phyloP scores from a whole-genome alignment of 2,888 invertebrate species.

The Pheosia tremula region DNA sequence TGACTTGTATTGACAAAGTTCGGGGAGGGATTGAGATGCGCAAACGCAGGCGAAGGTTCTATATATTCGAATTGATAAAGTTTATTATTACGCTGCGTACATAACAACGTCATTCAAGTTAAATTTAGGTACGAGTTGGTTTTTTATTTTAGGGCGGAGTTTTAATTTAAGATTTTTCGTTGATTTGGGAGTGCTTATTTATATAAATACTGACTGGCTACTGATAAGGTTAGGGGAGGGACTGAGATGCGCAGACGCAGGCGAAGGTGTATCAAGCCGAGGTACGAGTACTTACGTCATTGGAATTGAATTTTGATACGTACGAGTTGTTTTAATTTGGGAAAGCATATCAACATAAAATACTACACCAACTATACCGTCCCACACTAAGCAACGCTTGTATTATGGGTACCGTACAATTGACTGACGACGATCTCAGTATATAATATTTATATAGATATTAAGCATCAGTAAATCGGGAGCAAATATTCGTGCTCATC shows the following conservation, averaged over 20 bases:
- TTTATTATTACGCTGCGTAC: conserved; percentile 10
- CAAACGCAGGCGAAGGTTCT: conserved; percentile 31
- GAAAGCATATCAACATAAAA: no score
- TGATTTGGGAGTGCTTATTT: background rate
- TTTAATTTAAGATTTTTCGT: background rate
- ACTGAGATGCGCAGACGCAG: conserved; percentile 26
- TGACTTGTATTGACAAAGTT: conserved; percentile 17
- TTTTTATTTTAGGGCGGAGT: background rate
- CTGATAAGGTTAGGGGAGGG: background rate
- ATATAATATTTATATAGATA: no score
- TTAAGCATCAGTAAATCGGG: no score
- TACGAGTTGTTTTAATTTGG: background rate
- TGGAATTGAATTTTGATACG: conserved; percentile 13
- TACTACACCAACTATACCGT: no score
- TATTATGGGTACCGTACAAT: no score
- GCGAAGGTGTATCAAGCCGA: conserved; percentile 26
- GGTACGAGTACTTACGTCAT: conserved; percentile 22
- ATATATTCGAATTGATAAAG: conserved; percentile 30
- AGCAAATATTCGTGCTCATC: no score
- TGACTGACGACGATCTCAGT: no score
- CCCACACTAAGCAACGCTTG: no score
- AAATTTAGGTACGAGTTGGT: conserved; percentile 9
- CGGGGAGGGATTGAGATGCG: conserved; percentile 17
- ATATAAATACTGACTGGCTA: no score
- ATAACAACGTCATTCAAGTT: conserved; percentile 24